These are phyloP conservation scores for Papilio glaucus DNA, from an alignment of 1,140 invertebrate species.

Conservation along the genomic window DNA sequence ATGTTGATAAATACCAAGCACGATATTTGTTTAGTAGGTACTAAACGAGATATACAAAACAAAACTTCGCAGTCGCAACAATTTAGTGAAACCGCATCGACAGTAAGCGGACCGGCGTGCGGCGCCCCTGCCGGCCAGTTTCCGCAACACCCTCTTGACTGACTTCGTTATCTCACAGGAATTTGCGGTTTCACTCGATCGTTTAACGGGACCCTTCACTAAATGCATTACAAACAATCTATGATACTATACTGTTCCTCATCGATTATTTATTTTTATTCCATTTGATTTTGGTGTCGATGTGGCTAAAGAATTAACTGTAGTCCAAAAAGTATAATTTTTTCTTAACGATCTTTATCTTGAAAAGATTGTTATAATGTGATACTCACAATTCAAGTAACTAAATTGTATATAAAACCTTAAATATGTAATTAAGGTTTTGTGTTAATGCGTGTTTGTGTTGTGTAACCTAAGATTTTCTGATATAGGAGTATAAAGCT, in stretches of 20 bases:
- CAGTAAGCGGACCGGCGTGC: background rate
- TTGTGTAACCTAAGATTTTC: background rate
- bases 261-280: no score
- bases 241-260: background rate
- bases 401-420: no score
- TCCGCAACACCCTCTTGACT: background rate
- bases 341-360: no score
- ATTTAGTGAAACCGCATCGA: constrained; percentile 5
- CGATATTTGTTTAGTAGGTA: background rate
- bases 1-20: no score
- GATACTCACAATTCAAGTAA: no score
- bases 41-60: background rate
- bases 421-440: background rate
- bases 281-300: no score
- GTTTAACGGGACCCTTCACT: background rate
- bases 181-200: constrained; percentile 4
- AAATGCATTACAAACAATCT: background rate
- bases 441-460: no score
- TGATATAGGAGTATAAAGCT: background rate
- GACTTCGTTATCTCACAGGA: background rate
- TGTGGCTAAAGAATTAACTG: no score
- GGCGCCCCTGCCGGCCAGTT: background rate
- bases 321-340: no score
- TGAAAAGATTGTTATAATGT: no score
- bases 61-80: background rate